Base-by-base conservation (phyloP, 2,113 vertebrate species). In the Ancistrus triradiatus region DNA sequence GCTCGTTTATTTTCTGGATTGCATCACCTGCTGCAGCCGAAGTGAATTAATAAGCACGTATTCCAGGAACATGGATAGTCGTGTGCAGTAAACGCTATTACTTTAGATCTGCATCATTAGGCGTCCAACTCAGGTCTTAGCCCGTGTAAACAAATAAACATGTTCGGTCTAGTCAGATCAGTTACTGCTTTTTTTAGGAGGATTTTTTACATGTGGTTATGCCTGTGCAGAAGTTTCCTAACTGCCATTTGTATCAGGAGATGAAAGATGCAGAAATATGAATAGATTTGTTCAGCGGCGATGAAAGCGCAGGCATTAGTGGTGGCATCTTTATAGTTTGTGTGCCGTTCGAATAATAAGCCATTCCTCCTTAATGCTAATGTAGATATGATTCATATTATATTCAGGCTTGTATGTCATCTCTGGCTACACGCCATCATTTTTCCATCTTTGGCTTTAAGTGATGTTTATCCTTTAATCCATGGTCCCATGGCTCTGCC, bases 381-480 rank as follows among this genome's bases (percentile, higher is more conserved):
- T 78, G 74, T 10, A 43, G 38, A 58, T 35, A 50, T 73, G 59
- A 69, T 72, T 72, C 70, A 77, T 67, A 61, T 51, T 59, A 55
- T 35, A 55, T 58, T 63, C 52, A 69, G 46, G 59, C 48, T 59
- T 61, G 61, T 63, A 70, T 19, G 51, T 80, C 69, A 74, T 40
- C 44, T 28, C 40, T 51, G 52, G 47, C 73, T 74, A 69, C 50
- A 65, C 37, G 28, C 21, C 69, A 44, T 22, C 46, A 50, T 66
- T 69, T 65, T 52, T 43, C 40, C 25, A 46, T 63, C 14, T 49
- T 50, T 55, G 21, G 70, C 65, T 76, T 81, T 85, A 80, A 24
- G 13, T 18, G 65, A 60, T 73, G 60, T 66, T 70, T 75, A 72
- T 68, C 66, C 60, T 62, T 59, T 63, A 63, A 70, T 81, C 77